Evolutionary conservation across 2,888 invertebrate genomes (phyloP).

Genomic region (Tinea trinotella): DNA sequence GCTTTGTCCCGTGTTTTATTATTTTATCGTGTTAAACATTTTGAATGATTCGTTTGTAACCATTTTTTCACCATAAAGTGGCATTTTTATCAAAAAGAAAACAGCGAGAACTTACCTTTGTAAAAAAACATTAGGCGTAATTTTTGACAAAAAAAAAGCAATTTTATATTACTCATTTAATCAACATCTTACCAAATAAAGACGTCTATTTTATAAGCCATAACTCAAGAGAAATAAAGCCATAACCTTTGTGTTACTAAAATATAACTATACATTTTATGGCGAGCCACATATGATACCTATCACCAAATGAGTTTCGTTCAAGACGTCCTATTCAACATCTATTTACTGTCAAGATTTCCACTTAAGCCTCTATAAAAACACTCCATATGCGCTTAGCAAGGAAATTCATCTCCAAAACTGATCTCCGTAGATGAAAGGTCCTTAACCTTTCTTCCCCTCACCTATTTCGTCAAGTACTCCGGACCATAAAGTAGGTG

Average conservation of each 20-base stretch:
- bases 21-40: too few relatives aligned
- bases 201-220: too few relatives aligned
- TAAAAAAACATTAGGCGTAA: too few relatives aligned
- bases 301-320: conserved; percentile 4
- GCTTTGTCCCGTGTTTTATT: not conserved
- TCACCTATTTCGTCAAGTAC: conserved; percentile 10
- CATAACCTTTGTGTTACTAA: not conserved
- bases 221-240: too few relatives aligned
- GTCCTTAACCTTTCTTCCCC: conserved; percentile 15
- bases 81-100: too few relatives aligned
- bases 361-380: conserved; percentile 15
- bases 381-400: conserved; percentile 11
- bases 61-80: too few relatives aligned
- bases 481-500: conserved; percentile 1
- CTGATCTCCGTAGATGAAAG: conserved; percentile 6
- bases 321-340: not conserved
- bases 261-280: not conserved
- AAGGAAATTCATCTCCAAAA: conserved; percentile 15
- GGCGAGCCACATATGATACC: not conserved
- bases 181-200: too few relatives aligned
- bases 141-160: not conserved
- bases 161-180: too few relatives aligned
- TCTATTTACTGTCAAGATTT: conserved; percentile 5
- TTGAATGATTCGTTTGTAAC: too few relatives aligned
- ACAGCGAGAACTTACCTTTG: too few relatives aligned